Conservation (phyloP, 2,113 vertebrate genomes). For the human region GRCh38 chr3:2438001-2438500, state of each 20-base stretch:
- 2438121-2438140: background rate
- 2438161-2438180: background rate
- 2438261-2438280: no score
- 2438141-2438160: background rate
- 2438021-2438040: background rate
- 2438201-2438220: background rate
- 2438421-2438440: no score
- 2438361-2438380: no score
- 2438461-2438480: no score
- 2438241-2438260: no score
- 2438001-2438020: background rate
- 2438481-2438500: no score
- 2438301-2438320: no score
- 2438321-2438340: no score
- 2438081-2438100: background rate
- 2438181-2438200: background rate
- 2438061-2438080: background rate
- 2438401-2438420: no score
- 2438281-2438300: fast-evolving
- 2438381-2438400: no score
- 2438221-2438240: background rate
- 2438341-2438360: no score
- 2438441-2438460: no score
- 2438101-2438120: background rate
- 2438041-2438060: background rate